Conservation (phyloP, 2,797 vertebrate genomes). For the Falco concolor region DNA sequence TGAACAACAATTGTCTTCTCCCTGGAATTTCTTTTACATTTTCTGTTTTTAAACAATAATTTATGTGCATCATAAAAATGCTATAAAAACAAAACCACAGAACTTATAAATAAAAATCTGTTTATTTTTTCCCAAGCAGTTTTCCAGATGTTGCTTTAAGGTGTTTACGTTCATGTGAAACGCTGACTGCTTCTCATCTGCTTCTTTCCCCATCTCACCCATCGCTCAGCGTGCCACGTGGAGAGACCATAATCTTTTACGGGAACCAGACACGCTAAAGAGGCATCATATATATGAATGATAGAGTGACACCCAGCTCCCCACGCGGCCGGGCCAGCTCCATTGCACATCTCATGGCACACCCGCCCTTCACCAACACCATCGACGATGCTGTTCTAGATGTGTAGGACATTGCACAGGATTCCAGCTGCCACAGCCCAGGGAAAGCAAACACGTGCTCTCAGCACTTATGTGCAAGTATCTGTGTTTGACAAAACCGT, state of each 20-base stretch:
- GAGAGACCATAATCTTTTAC: background rate
- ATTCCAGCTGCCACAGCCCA: background rate
- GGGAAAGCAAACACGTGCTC: rapidly evolving
- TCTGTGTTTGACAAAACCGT: rapidly evolving
- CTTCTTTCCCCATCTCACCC: background rate
- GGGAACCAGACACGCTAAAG: background rate
- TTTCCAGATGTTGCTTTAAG: background rate
- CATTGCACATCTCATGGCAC: background rate
- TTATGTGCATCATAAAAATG: background rate
- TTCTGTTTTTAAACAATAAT: slow-evolving; percentile 11
- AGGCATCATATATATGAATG: background rate
- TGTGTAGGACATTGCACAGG: rapidly evolving
- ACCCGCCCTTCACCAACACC: background rate
- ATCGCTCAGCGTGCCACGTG: background rate
- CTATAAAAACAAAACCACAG: background rate
- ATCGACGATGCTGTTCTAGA: rapidly evolving
- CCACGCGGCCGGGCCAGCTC: background rate
- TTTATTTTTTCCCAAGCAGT: background rate
- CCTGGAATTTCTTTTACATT: background rate
- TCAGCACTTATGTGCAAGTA: rapidly evolving
- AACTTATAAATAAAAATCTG: background rate
- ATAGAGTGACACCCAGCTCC: background rate
- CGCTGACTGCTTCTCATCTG: background rate
- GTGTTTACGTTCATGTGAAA: background rate
- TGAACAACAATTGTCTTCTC: background rate